Percentiles rank a stretch among this genome's conserved stretches.
Conservation (phyloP, 2,888 invertebrate species). For the Eupithecia insigniata region DNA sequence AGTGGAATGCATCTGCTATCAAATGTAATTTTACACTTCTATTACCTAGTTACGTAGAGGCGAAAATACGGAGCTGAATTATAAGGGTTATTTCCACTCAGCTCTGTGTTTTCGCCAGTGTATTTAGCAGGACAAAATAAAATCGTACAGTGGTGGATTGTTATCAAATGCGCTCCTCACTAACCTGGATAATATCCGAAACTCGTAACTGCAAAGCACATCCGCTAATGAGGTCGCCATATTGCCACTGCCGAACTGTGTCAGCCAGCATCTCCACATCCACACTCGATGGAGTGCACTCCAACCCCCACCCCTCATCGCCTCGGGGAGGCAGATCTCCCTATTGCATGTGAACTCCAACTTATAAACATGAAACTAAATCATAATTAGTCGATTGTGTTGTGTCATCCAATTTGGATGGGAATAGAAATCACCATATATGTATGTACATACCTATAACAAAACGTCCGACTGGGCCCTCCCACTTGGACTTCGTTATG, state of each 20-base stretch:
- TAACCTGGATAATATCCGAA: conserved; percentile 35
- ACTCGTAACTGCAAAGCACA: conserved; percentile 35
- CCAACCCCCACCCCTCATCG: conserved; percentile 12
- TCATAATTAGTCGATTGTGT: conserved; percentile 15
- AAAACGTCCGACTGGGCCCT: not conserved
- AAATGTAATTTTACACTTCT: not conserved
- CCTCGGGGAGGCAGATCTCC: not conserved
- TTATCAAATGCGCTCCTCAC: conserved; percentile 27
- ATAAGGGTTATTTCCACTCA: no score
- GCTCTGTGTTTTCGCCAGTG: not conserved
- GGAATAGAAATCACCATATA: conserved; percentile 12
- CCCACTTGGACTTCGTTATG: conserved; percentile 18
- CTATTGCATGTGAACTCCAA: conserved; percentile 1
- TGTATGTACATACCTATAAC: conserved; percentile 17
- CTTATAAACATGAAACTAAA: conserved; percentile 12
- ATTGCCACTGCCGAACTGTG: conserved; percentile 32
- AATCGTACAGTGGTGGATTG: conserved; percentile 21
- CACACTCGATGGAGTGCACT: conserved; percentile 42
- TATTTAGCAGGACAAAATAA: conserved; percentile 8
- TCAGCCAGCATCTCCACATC: conserved; percentile 29
- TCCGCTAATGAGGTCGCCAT: conserved; percentile 37
- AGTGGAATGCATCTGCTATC: not conserved
- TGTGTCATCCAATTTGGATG: conserved; percentile 19
- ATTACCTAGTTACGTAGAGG: not conserved
- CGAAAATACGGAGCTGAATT: not conserved